Conservation (phyloP, 2,113 vertebrate species). For the Tragulus kanchil region DNA sequence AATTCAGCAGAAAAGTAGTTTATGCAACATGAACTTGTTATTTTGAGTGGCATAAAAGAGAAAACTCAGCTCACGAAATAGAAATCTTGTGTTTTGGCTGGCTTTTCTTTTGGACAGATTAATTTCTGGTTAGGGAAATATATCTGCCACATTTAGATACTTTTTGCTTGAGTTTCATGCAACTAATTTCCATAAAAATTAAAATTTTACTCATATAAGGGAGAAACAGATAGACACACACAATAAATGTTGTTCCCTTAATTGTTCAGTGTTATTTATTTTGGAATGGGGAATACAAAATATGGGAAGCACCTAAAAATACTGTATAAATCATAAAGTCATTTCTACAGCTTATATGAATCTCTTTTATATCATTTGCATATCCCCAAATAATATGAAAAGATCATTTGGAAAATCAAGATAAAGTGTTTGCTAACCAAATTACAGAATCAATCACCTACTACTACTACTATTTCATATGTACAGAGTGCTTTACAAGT, state of each 20-base stretch:
- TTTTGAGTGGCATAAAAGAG: constrained; percentile 44
- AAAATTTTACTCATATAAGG: constrained; percentile 61
- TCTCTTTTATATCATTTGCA: background rate
- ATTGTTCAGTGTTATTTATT: constrained; percentile 75
- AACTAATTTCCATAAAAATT: constrained; percentile 77
- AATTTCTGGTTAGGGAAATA: constrained; percentile 63
- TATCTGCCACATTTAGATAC: constrained; percentile 57
- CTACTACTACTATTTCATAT: constrained; percentile 43
- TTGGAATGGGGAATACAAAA: constrained; percentile 59
- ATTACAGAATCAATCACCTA: constrained; percentile 38
- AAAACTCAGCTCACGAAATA: constrained; percentile 43
- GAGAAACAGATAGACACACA: constrained; percentile 55
- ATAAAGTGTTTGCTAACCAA: constrained; percentile 52
- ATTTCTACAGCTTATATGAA: constrained; percentile 45
- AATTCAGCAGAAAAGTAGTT: constrained; percentile 47
- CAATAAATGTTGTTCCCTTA: constrained; percentile 68
- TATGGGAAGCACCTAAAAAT: constrained; percentile 67
- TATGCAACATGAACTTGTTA: constrained; percentile 16
- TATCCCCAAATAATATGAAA: constrained; percentile 2
- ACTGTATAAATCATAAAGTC: constrained; percentile 59
- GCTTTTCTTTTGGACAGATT: constrained; percentile 60
- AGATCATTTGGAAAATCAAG: constrained; percentile 66
- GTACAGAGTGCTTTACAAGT: constrained; percentile 26
- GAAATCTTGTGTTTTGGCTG: constrained; percentile 34
- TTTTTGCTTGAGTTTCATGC: constrained; percentile 66